phyloP scores from a whole-genome alignment of 2,797 vertebrate species.

The Rousettus madagascariensis region DNA sequence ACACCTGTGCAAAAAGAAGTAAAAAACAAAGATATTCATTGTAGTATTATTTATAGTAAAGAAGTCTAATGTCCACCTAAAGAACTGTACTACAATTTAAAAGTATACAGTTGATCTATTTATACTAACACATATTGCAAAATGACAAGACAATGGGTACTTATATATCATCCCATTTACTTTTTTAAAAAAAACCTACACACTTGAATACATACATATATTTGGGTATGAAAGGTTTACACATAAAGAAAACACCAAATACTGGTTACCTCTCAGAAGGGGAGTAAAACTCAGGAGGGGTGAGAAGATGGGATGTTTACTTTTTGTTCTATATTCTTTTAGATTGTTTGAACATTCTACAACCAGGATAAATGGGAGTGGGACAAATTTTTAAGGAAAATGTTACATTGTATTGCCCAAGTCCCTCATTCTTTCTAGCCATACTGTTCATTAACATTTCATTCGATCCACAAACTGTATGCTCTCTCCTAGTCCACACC shows the following conservation, averaged over 20 bases:
- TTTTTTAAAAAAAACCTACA: not conserved
- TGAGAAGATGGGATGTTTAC: not conserved
- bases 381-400: not conserved
- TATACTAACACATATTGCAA: not conserved
- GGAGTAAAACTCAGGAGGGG: not conserved
- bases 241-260: not conserved
- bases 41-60: not conserved
- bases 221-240: not conserved
- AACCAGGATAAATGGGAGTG: not conserved
- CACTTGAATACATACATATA: not conserved
- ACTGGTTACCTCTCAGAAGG: not conserved
- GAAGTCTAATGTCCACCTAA: not conserved
- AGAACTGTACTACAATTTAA: not conserved
- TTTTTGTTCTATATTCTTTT: not conserved
- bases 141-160: not conserved
- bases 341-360: not conserved
- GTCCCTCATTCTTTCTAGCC: not conserved
- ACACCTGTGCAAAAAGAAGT: not conserved
- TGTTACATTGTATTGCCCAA: not conserved
- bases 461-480: not conserved
- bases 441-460: not conserved
- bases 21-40: not conserved
- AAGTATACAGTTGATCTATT: not conserved
- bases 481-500: not conserved
- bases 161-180: not conserved